These are phyloP conservation scores for Coptotermes formosanus DNA, from an alignment of 1,140 invertebrate genomes.

Conservation along the genomic window DNA sequence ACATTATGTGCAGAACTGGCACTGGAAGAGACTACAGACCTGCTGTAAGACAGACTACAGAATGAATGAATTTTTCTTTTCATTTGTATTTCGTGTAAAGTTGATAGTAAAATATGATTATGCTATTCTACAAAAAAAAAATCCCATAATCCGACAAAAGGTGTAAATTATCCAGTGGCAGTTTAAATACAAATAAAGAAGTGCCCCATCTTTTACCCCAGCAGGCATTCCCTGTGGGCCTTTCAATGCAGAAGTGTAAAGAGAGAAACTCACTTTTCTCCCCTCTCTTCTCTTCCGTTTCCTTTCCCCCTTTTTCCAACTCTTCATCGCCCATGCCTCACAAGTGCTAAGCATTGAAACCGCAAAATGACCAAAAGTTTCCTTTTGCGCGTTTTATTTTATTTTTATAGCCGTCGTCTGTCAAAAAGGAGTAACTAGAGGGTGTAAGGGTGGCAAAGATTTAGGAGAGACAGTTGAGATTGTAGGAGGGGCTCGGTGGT, in stretches of 20 bases:
- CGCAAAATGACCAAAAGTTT: slow-evolving; percentile 14
- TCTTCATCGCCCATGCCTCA: background rate
- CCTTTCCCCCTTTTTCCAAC: background rate
- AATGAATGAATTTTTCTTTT: too few relatives aligned
- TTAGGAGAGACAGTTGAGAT: background rate
- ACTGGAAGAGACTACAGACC: too few relatives aligned
- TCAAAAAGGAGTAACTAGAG: background rate
- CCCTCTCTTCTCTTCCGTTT: background rate
- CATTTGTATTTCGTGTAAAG: too few relatives aligned
- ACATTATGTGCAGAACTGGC: too few relatives aligned
- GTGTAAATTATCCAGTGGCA: background rate
- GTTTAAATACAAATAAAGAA: background rate
- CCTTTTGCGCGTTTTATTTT: background rate
- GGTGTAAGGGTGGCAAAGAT: background rate
- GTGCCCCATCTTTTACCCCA: background rate
- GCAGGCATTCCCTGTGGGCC: background rate
- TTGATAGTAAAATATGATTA: too few relatives aligned
- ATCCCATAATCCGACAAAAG: background rate
- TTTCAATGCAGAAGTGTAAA: background rate
- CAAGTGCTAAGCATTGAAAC: background rate
- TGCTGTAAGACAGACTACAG: too few relatives aligned
- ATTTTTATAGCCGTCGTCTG: background rate
- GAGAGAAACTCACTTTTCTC: background rate
- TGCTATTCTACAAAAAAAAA: too few relatives aligned
- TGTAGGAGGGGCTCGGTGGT: background rate